Evolutionary conservation across 2,888 invertebrate genomes (phyloP).

Genomic region (Zaprionus bogoriensis): DNA sequence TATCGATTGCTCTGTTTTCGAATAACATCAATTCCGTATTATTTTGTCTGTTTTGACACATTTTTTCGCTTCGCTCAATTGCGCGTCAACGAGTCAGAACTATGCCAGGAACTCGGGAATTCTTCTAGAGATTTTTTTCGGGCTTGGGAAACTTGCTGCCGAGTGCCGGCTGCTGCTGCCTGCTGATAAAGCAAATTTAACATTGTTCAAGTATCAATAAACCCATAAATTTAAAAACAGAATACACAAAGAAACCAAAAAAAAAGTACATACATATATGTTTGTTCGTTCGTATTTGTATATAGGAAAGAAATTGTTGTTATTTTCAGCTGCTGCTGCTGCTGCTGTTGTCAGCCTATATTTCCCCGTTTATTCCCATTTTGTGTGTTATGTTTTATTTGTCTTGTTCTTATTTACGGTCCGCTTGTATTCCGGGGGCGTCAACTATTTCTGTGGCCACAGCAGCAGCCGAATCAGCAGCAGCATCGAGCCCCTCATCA

Average conservation of each 20-base stretch:
- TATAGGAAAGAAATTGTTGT: constrained; percentile 26
- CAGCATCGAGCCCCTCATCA: not conserved
- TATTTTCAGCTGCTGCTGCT: constrained; percentile 3
- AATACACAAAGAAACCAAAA: constrained; percentile 16
- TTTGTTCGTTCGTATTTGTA: not conserved
- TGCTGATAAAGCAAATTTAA: constrained; percentile 48
- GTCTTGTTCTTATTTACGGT: constrained; percentile 33
- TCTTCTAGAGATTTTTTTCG: not conserved
- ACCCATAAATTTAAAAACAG: constrained; percentile 61
- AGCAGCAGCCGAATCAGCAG: constrained; percentile 8
- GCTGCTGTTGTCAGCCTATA: constrained; percentile 30
- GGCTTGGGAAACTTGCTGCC: constrained; percentile 12
- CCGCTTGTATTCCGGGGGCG: constrained; percentile 37
- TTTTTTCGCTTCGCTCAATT: not conserved
- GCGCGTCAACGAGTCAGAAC: not conserved
- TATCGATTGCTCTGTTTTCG: not conserved
- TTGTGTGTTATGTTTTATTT: constrained; percentile 33
- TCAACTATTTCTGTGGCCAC: constrained; percentile 35
- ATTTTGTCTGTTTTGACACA: not conserved
- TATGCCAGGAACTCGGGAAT: not conserved
- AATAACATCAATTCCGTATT: not conserved
- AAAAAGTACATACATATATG: not conserved
- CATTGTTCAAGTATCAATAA: constrained; percentile 62
- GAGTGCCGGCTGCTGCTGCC: no score
- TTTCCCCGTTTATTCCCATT: constrained; percentile 9